These are phyloP conservation scores for Hycleus phaleratus DNA, from an alignment of 1,140 invertebrate species.

Conservation along the genomic window DNA sequence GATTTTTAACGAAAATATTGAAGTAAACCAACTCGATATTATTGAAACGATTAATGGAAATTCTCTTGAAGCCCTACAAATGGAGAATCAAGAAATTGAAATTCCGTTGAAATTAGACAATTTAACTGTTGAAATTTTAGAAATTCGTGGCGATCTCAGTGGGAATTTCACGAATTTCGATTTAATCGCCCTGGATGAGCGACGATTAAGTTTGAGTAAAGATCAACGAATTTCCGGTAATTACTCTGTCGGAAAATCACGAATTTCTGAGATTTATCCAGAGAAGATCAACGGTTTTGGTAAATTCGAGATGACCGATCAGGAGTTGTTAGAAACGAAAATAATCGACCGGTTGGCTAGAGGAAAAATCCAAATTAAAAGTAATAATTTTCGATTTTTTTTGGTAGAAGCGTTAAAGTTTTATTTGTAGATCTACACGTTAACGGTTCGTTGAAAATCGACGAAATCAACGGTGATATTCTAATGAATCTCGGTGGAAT, in stretches of 20 bases:
- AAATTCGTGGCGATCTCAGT: slow-evolving; percentile 26
- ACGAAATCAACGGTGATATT: slow-evolving; percentile 19
- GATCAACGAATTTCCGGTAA: slow-evolving; percentile 27
- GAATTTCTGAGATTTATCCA: neutral
- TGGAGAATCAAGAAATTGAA: no score
- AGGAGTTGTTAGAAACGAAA: slow-evolving; percentile 9
- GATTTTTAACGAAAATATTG: slow-evolving; percentile 32
- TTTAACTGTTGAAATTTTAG: slow-evolving; percentile 18
- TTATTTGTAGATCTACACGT: slow-evolving; percentile 22
- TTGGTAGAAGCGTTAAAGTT: neutral
- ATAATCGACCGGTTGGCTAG: slow-evolving; percentile 12
- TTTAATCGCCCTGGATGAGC: slow-evolving; percentile 24
- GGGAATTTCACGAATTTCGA: slow-evolving; percentile 27
- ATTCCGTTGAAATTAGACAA: no score
- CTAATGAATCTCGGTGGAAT: neutral
- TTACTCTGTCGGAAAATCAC: slow-evolving; percentile 15
- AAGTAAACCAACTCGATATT: slow-evolving; percentile 27
- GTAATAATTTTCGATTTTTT: slow-evolving; percentile 12
- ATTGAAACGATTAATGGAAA: slow-evolving; percentile 28
- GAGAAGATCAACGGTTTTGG: slow-evolving; percentile 11
- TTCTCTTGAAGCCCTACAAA: no score
- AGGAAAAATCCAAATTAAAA: slow-evolving; percentile 19
- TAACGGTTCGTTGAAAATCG: slow-evolving; percentile 16
- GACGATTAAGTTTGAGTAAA: slow-evolving; percentile 28
- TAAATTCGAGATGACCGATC: slow-evolving; percentile 7